Base-by-base conservation (phyloP, 1,140 invertebrate species). In the Glossosoma conforme region DNA sequence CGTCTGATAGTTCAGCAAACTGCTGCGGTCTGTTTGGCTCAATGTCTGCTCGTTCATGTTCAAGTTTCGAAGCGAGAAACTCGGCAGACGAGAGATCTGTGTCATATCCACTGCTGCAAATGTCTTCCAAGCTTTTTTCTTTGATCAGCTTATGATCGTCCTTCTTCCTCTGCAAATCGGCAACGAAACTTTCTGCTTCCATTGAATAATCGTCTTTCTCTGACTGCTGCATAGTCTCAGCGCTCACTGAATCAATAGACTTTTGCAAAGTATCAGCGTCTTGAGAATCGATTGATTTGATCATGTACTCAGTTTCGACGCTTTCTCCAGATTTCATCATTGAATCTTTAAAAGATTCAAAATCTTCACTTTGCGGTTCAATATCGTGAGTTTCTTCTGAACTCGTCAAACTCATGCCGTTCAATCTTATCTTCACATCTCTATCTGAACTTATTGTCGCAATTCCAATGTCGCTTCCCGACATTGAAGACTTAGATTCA, bases 41-140 rank as follows among this genome's bases (percentile, higher is more conserved):
- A 54, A 63, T 64, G 58, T 71, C 69, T 30, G 68, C 65, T 60
- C 66, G 68, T 63, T 75, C 71, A 60, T 65, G 62, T 58, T 74
- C 72, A 65, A 72, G 67, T 73, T 74, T 74, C 63, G 66, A 76
- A 57, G 56, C 72, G 66, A 72, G 78, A 69, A 76, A 77, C 66
- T 82, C 81, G 58, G 78, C 73, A 62, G 81, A 81, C 20, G 80
- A 82, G 40, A 81, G 74, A 68, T 85, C 83, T 36, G 78, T 78
- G 61, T 81, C 82, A 41, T 77, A 75, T 48, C 81, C 81, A 65
- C 82, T 86, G 60, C 77, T 65, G 62, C 76, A 70, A 61, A 77
- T 67, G 65, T 78, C 72, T 74, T 78, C 72, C 25, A 73, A 59
- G 52, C 72, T 75, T 62, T 73, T 75, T 65, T 75, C 72, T 62